These are phyloP conservation scores for Hassar affinis DNA, from an alignment of 2,113 vertebrate genomes.

Conservation along the genomic window DNA sequence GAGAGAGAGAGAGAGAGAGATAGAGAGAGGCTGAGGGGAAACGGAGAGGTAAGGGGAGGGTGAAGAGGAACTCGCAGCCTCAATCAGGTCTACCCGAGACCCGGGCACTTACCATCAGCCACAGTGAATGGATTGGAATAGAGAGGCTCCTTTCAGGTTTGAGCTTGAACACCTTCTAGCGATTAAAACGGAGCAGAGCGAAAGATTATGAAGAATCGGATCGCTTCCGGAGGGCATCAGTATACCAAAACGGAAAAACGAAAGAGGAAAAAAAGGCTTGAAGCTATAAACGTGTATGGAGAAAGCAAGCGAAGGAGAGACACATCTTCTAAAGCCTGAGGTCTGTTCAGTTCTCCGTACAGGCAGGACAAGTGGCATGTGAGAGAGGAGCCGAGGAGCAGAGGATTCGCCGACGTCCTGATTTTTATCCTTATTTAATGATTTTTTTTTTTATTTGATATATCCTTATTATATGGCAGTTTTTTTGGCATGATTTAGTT, in stretches of 20 bases:
- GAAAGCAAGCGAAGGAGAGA: conserved; percentile 22
- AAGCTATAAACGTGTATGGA: conserved; percentile 31
- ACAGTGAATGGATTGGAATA: conserved; percentile 19
- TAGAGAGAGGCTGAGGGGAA: conserved; percentile 29
- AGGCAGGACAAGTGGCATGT: conserved; percentile 10
- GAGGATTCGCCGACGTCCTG: conserved; percentile 56
- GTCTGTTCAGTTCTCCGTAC: conserved; percentile 15
- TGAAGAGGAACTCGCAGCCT: conserved; percentile 37
- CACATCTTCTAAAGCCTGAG: conserved; percentile 26
- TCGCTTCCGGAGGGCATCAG: neutral
- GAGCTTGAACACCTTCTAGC: neutral
- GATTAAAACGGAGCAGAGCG: neutral
- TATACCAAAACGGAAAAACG: conserved; percentile 32
- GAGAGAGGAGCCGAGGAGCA: conserved; percentile 52
- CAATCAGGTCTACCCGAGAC: conserved; percentile 52
- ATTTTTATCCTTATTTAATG: neutral
- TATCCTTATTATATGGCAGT: neutral
- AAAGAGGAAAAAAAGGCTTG: neutral
- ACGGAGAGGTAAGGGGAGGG: conserved; percentile 31
- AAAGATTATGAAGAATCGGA: neutral
- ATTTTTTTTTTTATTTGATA: neutral
- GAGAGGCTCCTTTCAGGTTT: neutral
- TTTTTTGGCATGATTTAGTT: neutral
- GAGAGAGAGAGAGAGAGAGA: conserved; percentile 50
- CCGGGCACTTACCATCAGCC: conserved; percentile 36